These are phyloP conservation scores for Brotula barbata DNA, from an alignment of 2,797 vertebrate species.

Conservation along the genomic window DNA sequence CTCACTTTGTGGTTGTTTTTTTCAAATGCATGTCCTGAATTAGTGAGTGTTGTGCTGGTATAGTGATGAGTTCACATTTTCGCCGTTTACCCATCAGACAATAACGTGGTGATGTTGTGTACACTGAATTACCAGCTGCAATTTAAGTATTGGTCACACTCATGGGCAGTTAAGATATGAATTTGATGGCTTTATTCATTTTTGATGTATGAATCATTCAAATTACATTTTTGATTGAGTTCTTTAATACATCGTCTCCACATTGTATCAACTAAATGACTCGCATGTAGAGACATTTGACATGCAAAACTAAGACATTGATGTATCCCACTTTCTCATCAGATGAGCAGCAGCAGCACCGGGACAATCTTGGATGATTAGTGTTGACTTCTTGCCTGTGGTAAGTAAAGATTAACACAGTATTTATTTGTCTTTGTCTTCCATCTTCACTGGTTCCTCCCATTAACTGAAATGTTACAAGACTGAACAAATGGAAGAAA, in stretches of 20 bases:
- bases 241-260: no score
- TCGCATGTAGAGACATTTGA: no score
- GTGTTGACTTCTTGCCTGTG: not conserved
- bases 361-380: no score
- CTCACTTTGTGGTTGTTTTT: not conserved
- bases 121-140: constrained; percentile 73
- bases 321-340: not conserved
- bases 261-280: no score
- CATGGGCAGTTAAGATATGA: no score
- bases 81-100: constrained; percentile 87
- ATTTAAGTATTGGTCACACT: not conserved
- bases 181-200: no score
- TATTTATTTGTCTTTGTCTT: not conserved
- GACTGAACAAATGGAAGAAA: constrained; percentile 68
- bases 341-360: constrained; percentile 22
- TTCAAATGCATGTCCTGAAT: not conserved
- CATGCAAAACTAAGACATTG: not conserved
- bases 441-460: not conserved
- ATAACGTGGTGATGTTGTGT: constrained; percentile 72
- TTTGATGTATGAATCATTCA: no score
- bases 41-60: constrained; percentile 25
- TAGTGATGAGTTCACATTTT: constrained; percentile 70
- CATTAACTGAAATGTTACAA: constrained; percentile 74
- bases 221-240: no score
- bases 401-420: constrained; percentile 24